Base-by-base conservation (phyloP, 1,140 invertebrate genomes). In the Meteorus sp. region DNA sequence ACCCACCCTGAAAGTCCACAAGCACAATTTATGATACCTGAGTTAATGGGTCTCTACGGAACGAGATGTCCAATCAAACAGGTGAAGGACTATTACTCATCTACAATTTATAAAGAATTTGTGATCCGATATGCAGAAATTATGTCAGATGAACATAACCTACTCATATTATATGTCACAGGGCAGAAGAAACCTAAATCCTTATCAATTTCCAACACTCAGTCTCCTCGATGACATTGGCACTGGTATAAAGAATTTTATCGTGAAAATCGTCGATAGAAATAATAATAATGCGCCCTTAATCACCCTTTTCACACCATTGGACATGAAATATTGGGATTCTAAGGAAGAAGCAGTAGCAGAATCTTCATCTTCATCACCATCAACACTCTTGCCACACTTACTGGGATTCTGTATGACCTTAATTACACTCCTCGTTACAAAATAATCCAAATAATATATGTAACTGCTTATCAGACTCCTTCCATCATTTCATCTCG, bases 11-110 rank as follows among this genome's bases (percentile, higher is more conserved):
- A 6, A 1, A 37, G n/a, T 22, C n/a, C n/a, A 7, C 2, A 52
- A 33, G 20, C 43, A n/a, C 15, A 41, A 27, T 44, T 31, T 39
- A 41, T 11, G 1, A 17, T 59, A 20, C 5, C 37, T 3, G 23
- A 6, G 5, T 1, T 3, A 8, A 19, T 59, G 11, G 47, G 47
- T 8, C 23, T 59, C 2, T 17, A 2, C n/a, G 48, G 47, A 3
- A 17, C 15, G 2, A 6, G 3, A 8, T 59, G 56, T 50, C 56
- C 56, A n/a, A 51, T 59, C 15, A 2, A 9, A 9, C 23, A 37
- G 48, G 56, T 59, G 44, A 56, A 13, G 13, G 0, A n/a, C 1
- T 51, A 25, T 41, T 19, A 41, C 2, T 50, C n/a, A 29, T 50
- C 22, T 29, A 25, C 2, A 50, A 29, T 29, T 31, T 11, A 11